Evolutionary conservation across 1,140 invertebrate genomes (phyloP).

Genomic region (Onthophagus taurus): DNA sequence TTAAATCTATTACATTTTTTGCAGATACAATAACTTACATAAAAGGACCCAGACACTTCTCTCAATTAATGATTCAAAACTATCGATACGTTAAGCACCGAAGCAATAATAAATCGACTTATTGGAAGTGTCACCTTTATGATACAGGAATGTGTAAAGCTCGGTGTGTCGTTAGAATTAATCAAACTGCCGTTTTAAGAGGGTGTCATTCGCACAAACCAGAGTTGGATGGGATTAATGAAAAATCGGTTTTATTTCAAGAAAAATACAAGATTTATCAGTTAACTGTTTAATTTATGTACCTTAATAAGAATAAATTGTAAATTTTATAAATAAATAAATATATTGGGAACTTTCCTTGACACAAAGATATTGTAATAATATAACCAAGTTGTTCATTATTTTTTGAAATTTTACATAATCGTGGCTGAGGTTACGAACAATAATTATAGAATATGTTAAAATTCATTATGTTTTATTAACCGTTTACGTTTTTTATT

Average conservation of each 20-base stretch:
- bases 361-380: too few species aligned
- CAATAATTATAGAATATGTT: too few species aligned
- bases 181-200: constrained; percentile 25
- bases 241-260: constrained; percentile 4
- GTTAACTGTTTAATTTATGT: too few species aligned
- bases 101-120: constrained; percentile 23
- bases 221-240: not conserved
- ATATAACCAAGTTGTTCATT: too few species aligned
- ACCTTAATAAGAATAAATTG: too few species aligned
- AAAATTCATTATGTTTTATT: too few species aligned
- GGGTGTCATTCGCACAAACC: constrained; percentile 22
- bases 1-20: too few species aligned
- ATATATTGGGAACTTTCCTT: too few species aligned
- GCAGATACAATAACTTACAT: constrained; percentile 26
- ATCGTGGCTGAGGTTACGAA: too few species aligned
- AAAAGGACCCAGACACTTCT: constrained; percentile 20
- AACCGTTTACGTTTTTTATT: too few species aligned
- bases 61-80: constrained; percentile 22
- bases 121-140: constrained; percentile 32
- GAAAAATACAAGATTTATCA: constrained; percentile 1
- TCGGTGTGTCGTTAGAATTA: constrained; percentile 21
- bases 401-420: too few species aligned
- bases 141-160: constrained; percentile 26
- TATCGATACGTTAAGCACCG: constrained; percentile 30
- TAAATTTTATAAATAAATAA: too few species aligned